Conservation (phyloP, 2,113 vertebrate species). For the Brachypodius melanocephalos region DNA sequence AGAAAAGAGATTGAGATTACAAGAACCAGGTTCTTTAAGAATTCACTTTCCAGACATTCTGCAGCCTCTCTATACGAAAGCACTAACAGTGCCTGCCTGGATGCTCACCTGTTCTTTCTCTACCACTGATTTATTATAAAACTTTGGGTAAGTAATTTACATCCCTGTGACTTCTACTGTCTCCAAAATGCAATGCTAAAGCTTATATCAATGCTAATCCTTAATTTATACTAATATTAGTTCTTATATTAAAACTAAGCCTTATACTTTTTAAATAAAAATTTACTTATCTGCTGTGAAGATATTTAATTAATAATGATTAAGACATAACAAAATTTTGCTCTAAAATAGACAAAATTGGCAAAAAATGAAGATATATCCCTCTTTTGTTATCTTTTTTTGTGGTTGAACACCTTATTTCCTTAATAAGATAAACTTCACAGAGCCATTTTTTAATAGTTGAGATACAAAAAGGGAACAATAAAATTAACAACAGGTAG, state of each 20-base stretch:
- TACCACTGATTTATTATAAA: background rate
- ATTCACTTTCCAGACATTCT: background rate
- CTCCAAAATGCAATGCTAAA: background rate
- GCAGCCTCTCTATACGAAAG: background rate
- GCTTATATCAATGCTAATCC: background rate
- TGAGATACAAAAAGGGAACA: background rate
- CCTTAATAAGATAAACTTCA: constrained; percentile 34
- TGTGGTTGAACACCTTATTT: constrained; percentile 22
- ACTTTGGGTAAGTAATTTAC: background rate
- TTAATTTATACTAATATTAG: background rate
- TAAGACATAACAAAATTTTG: background rate
- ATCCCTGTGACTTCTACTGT: background rate
- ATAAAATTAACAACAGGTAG: constrained; percentile 60
- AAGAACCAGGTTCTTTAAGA: background rate
- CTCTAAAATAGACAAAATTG: background rate
- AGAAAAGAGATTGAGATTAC: background rate
- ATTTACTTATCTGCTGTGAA: background rate
- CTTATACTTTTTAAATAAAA: background rate
- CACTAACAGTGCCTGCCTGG: background rate
- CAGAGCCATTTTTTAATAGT: background rate
- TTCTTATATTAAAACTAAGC: background rate
- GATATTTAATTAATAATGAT: background rate
- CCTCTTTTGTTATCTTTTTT: background rate
- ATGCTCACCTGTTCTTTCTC: background rate
- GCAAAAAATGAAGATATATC: background rate